A percentile compares a stretch with the other conserved stretches of the same genome.
Conservation (phyloP, 2,888 invertebrate genomes). For the Dysmachus trigonus region DNA sequence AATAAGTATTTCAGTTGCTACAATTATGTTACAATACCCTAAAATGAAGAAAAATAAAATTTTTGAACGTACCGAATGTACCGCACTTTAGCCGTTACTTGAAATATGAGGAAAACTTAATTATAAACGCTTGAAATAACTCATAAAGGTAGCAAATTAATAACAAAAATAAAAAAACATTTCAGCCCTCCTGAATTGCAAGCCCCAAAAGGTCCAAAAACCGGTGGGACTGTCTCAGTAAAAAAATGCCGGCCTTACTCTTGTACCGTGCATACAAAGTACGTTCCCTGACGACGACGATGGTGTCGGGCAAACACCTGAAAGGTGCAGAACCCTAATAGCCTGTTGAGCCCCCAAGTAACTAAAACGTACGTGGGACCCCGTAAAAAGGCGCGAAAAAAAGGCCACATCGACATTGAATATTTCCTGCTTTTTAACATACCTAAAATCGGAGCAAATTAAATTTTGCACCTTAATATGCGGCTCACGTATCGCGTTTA, state of each 20-base stretch:
- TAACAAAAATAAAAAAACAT: not conserved
- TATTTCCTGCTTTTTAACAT: constrained; percentile 30
- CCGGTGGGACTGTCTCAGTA: not conserved
- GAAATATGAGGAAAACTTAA: not conserved
- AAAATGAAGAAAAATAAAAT: not conserved
- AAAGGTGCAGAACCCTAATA: not conserved
- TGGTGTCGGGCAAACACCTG: not conserved
- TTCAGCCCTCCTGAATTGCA: not conserved
- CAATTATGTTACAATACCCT: not conserved
- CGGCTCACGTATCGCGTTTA: constrained; percentile 35
- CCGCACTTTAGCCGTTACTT: not conserved
- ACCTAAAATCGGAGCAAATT: constrained; percentile 32
- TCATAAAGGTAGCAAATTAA: not conserved
- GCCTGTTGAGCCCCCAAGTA: not conserved
- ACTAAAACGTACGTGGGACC: constrained; percentile 23
- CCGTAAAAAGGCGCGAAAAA: not conserved
- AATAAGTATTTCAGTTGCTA: not conserved
- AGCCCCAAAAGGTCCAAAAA: not conserved
- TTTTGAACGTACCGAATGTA: not conserved
- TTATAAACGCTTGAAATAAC: not conserved
- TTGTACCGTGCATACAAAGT: constrained; percentile 12
- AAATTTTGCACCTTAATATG: constrained; percentile 33
- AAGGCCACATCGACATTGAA: not conserved
- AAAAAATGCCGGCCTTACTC: not conserved
- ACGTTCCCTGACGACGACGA: not conserved